Conservation (phyloP, 2,888 invertebrate genomes). For the Lumbricus terrestris region DNA sequence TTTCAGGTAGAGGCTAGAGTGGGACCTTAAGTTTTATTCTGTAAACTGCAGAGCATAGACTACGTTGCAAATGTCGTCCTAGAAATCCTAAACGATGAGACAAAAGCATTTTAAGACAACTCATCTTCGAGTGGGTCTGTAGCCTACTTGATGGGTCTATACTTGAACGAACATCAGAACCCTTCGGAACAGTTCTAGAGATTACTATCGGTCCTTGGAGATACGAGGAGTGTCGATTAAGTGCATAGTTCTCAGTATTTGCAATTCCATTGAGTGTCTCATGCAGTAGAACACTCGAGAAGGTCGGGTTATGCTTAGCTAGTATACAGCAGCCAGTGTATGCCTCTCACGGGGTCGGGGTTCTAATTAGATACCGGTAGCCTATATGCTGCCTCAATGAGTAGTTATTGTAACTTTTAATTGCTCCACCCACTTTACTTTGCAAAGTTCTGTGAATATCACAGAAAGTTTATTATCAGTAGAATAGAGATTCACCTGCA, state of each 20-base stretch:
- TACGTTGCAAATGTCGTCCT: background rate
- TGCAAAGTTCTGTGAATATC: no score
- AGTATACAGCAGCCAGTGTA: background rate
- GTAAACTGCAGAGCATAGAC: no score
- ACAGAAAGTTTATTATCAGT: no score
- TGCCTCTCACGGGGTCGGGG: background rate
- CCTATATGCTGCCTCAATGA: no score
- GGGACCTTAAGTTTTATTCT: no score
- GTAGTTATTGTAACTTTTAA: background rate
- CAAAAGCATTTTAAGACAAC: background rate
- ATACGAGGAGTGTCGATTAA: background rate
- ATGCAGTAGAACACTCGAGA: no score
- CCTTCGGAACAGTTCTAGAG: background rate
- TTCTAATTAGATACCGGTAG: no score
- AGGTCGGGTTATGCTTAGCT: background rate
- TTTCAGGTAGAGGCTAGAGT: no score
- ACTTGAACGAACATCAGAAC: background rate
- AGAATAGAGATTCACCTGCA: background rate
- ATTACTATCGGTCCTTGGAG: background rate
- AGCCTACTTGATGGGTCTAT: no score
- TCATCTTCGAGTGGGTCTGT: background rate
- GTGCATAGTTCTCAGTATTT: background rate
- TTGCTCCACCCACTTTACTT: background rate
- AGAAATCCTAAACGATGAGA: background rate
- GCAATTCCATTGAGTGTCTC: background rate